These are phyloP conservation scores for Chauna torquata DNA, from an alignment of 2,113 vertebrate genomes.

Conservation along the genomic window DNA sequence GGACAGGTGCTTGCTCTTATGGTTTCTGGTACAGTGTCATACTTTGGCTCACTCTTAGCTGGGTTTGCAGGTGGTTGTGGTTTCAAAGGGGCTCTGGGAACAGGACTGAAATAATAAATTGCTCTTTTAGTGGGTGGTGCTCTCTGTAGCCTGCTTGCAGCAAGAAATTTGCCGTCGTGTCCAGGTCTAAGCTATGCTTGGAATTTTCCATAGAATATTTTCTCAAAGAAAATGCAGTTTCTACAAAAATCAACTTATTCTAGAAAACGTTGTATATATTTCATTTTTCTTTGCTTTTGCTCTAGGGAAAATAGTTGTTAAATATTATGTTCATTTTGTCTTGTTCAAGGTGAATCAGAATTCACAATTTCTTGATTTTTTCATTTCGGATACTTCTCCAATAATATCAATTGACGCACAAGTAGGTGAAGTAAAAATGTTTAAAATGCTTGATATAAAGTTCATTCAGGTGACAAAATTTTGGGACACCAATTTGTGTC, in stretches of 20 bases:
- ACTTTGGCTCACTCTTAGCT: not conserved
- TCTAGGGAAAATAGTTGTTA: not conserved
- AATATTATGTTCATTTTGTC: not conserved
- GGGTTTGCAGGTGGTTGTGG: constrained; percentile 15
- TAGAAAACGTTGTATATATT: not conserved
- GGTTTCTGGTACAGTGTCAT: not conserved
- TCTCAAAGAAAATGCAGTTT: not conserved
- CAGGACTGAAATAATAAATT: not conserved
- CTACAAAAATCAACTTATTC: not conserved
- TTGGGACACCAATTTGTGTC: not conserved
- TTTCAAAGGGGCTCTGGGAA: not conserved
- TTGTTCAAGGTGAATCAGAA: not conserved
- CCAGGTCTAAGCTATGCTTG: not conserved
- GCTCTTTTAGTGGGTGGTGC: not conserved
- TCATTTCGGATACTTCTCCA: not conserved
- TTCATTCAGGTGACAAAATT: not conserved
- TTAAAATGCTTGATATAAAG: not conserved
- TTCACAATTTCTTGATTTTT: not conserved
- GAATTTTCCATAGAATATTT: not conserved
- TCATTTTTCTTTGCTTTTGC: not conserved
- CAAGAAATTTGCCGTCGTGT: not conserved
- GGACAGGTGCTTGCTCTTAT: not conserved
- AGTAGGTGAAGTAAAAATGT: not conserved
- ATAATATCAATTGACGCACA: not conserved
- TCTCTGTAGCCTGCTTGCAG: not conserved